Conservation (phyloP, 2,888 invertebrate genomes). For the Coecobrya sp. region DNA sequence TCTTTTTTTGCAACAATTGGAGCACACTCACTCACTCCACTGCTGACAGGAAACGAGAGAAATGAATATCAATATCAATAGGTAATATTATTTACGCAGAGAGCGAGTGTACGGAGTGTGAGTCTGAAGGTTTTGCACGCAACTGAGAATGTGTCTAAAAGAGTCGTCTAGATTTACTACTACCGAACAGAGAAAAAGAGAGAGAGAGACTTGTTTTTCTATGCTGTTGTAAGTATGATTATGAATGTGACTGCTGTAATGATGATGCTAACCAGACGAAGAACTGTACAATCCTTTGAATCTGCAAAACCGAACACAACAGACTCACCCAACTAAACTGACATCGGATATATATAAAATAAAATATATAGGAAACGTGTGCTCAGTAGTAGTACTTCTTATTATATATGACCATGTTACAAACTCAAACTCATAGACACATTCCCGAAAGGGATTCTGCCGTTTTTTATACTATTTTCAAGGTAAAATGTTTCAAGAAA, state of each 20-base stretch:
- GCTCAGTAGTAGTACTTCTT: background rate
- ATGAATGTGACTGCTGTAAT: conserved; percentile 30
- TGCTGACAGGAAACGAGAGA: background rate
- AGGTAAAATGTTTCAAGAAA: conserved; percentile 35
- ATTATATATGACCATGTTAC: background rate
- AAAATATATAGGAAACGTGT: background rate
- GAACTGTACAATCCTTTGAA: conserved; percentile 5
- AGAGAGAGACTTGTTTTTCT: background rate
- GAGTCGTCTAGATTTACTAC: conserved; percentile 59
- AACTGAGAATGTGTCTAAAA: conserved; percentile 60
- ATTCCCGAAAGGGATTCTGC: conserved; percentile 44
- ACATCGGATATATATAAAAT: background rate
- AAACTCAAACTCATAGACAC: too few species aligned
- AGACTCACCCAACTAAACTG: conserved; percentile 38
- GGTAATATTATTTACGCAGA: background rate
- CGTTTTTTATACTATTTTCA: conserved; percentile 23
- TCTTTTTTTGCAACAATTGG: background rate
- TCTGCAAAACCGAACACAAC: conserved; percentile 22
- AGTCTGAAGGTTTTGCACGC: conserved; percentile 53
- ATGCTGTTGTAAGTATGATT: background rate
- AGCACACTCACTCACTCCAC: background rate
- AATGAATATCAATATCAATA: background rate
- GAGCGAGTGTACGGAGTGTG: conserved; percentile 7
- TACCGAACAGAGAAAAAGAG: background rate
- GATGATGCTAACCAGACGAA: conserved; percentile 16